A percentile compares a stretch with the other conserved stretches of the same genome.
These are phyloP conservation scores for Drosophila helvetica DNA, from an alignment of 2,888 invertebrate genomes.

Conservation along the genomic window DNA sequence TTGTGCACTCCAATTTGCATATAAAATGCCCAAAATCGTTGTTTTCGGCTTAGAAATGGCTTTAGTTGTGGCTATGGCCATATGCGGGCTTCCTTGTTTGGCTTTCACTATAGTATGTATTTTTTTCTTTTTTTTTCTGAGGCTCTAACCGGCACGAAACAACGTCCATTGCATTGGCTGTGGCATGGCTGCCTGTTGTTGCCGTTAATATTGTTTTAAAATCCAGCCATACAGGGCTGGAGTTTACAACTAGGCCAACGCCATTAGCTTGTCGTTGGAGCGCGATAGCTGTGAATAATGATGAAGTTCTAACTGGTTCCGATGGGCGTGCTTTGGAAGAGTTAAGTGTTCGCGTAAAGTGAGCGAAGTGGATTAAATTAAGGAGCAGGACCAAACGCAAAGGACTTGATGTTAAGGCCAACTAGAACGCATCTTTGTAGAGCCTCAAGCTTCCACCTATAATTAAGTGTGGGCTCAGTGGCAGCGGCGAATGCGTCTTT, in stretches of 20 bases:
- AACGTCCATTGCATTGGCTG: constrained; percentile 13
- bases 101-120: background rate
- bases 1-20: constrained; percentile 61
- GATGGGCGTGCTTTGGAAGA: constrained; percentile 3
- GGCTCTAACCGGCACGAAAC: constrained; percentile 8
- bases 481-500: constrained; percentile 15
- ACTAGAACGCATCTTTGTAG: background rate
- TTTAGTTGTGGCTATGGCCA: constrained; percentile 16
- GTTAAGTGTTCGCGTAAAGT: constrained; percentile 3
- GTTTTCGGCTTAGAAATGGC: constrained; percentile 40
- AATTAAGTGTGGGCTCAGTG: constrained; percentile 55
- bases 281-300: constrained; percentile 65
- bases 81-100: constrained; percentile 15
- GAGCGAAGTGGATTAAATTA: constrained; percentile 5
- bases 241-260: constrained; percentile 69
- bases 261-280: constrained; percentile 51
- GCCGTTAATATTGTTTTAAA: constrained; percentile 45
- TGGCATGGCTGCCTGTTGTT: background rate
- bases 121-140: background rate
- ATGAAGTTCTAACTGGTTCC: constrained; percentile 54
- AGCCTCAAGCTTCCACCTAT: constrained; percentile 21
- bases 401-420: background rate
- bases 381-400: no score
- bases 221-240: constrained; percentile 45
- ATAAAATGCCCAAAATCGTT: constrained; percentile 49